phyloP scores from a whole-genome alignment of 2,888 invertebrate genomes.

The Axea sp. region DNA sequence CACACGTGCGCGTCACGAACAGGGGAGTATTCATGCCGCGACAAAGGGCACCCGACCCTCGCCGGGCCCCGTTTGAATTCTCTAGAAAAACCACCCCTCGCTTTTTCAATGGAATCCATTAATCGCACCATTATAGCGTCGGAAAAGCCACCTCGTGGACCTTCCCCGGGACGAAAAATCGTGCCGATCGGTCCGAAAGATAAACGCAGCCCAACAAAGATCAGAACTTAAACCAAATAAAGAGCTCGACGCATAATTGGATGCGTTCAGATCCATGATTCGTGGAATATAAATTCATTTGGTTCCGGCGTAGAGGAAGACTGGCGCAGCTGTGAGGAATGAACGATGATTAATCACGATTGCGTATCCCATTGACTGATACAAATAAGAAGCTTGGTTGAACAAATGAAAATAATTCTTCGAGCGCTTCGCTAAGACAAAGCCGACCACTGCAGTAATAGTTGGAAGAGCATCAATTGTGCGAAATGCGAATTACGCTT shows the following conservation, averaged over 20 bases:
- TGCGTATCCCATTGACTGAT: too few relatives aligned
- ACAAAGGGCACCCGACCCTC: constrained; percentile 75
- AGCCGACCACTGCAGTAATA: too few relatives aligned
- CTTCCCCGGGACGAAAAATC: constrained; percentile 55
- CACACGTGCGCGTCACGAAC: constrained; percentile 38
- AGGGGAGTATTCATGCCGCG: constrained; percentile 65
- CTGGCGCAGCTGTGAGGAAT: constrained; percentile 5
- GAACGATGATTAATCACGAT: neutral
- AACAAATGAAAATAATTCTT: too few relatives aligned
- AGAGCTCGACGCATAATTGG: constrained; percentile 22
- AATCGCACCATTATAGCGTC: constrained; percentile 35
- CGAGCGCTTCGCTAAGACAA: too few relatives aligned
- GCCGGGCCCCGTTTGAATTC: constrained; percentile 66
- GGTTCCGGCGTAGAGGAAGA: neutral
- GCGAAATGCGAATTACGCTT: too few relatives aligned
- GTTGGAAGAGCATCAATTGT: too few relatives aligned
- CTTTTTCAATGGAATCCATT: constrained; percentile 59
- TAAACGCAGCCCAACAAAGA: constrained; percentile 24
- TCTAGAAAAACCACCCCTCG: constrained; percentile 48
- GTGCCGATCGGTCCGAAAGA: constrained; percentile 21
- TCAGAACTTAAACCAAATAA: constrained; percentile 10
- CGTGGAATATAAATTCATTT: constrained; percentile 8
- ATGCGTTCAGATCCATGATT: constrained; percentile 27
- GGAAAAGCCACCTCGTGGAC: constrained; percentile 46
- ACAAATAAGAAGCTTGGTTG: too few relatives aligned